Conservation (phyloP, 1,140 invertebrate species). For the Helicoverpa armigera region DNA sequence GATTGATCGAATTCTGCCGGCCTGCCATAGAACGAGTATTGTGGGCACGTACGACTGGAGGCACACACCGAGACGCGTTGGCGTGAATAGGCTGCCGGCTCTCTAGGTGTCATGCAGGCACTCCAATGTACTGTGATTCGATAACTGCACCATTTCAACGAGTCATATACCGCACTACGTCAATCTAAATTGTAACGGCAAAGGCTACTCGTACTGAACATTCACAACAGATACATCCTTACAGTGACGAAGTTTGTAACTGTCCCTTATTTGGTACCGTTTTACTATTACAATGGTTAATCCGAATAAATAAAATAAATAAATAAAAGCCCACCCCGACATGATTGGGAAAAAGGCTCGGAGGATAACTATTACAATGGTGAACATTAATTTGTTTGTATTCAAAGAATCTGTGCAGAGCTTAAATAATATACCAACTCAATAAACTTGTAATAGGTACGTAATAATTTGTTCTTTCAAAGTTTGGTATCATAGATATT, state of each 20-base stretch:
- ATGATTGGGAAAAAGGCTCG: too few relatives aligned
- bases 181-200: constrained; percentile 7
- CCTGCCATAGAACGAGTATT: constrained; percentile 66
- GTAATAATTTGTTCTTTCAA: too few relatives aligned
- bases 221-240: neutral
- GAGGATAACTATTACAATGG: too few relatives aligned
- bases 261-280: neutral
- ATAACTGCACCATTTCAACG: constrained; percentile 58
- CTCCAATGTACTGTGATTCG: constrained; percentile 59
- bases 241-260: neutral
- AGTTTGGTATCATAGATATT: too few relatives aligned
- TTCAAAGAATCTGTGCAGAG: too few relatives aligned
- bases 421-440: too few relatives aligned
- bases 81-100: constrained; percentile 61
- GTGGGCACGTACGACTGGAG: constrained; percentile 65
- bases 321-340: too few relatives aligned
- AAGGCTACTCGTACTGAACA: neutral
- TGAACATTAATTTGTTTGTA: too few relatives aligned
- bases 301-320: too few relatives aligned
- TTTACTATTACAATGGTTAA: too few relatives aligned
- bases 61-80: constrained; percentile 56
- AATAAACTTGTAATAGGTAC: too few relatives aligned
- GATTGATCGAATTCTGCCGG: constrained; percentile 70
- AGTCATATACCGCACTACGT: constrained; percentile 33
- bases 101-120: constrained; percentile 54